Conservation (phyloP, 1,140 invertebrate species). For the Leptoteleia sp. region DNA sequence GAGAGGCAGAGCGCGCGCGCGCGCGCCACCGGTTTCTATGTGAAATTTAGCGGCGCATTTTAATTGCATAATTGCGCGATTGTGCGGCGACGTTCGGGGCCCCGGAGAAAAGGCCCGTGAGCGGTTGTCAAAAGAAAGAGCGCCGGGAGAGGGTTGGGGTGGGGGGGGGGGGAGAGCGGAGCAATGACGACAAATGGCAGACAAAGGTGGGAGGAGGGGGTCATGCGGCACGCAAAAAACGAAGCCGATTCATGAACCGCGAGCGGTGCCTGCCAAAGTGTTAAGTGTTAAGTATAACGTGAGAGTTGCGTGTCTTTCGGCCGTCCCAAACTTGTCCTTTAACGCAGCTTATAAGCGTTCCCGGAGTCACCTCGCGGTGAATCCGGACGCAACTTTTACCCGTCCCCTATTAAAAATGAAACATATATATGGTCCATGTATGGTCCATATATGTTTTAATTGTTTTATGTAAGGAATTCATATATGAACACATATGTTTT, state of each 20-base stretch:
- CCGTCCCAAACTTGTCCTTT: too few relatives aligned
- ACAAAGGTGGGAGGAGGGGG: conserved; percentile 19
- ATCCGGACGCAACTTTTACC: too few relatives aligned
- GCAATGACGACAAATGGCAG: background rate
- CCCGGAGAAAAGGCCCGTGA: conserved; percentile 17
- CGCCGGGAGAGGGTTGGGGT: background rate
- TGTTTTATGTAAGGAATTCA: too few relatives aligned
- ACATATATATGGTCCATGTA: too few relatives aligned
- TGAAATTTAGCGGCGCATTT: conserved; percentile 48
- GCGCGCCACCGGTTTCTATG: conserved; percentile 11
- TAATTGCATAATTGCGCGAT: conserved; percentile 78
- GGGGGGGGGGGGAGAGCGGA: background rate
- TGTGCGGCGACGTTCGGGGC: conserved; percentile 57
- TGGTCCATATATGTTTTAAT: too few relatives aligned
- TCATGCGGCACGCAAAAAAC: conserved; percentile 22
- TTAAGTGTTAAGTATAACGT: conserved; percentile 27
- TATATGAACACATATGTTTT: too few relatives aligned
- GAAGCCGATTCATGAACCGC: conserved; percentile 16
- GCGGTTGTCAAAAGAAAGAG: background rate
- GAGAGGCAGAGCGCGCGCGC: background rate
- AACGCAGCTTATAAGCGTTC: conserved; percentile 1
- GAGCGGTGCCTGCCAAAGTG: conserved; percentile 1
- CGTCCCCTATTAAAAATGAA: too few relatives aligned
- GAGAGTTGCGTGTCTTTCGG: conserved; percentile 26
- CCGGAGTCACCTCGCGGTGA: background rate